A percentile compares a stretch with the other conserved stretches of the same genome.
These are phyloP conservation scores for Myodes glareolus DNA, from an alignment of 2,113 vertebrate species.

Conservation along the genomic window DNA sequence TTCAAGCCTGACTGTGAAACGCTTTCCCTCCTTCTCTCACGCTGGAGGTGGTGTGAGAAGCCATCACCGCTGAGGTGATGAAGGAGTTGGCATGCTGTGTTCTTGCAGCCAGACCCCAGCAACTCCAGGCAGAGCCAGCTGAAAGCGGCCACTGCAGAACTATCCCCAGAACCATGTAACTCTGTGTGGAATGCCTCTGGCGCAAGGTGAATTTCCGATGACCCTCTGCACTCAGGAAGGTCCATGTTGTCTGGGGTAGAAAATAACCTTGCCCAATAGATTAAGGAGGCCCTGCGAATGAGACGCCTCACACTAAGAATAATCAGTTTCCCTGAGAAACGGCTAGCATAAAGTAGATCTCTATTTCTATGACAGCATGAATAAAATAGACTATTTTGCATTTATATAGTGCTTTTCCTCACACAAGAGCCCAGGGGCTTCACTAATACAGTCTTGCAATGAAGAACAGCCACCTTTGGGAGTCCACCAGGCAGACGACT, in stretches of 20 bases:
- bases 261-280: constrained; percentile 12
- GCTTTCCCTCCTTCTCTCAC: fast-evolving
- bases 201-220: not conserved
- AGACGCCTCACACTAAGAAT: constrained; percentile 9
- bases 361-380: constrained; percentile 67
- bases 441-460: constrained; percentile 16
- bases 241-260: not conserved
- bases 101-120: not conserved
- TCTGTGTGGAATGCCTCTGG: not conserved
- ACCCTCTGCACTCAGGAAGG: not conserved
- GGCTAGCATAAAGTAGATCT: constrained; percentile 56
- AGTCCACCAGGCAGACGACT: constrained; percentile 13
- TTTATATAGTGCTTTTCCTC: constrained; percentile 66
- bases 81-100: not conserved
- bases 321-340: constrained; percentile 68
- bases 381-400: constrained; percentile 72
- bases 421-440: constrained; percentile 58
- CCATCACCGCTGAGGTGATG: fast-evolving
- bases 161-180: not conserved
- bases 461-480: constrained; percentile 59
- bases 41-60: not conserved
- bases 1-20: not conserved
- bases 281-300: not conserved
- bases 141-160: not conserved
- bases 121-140: not conserved